Conservation (phyloP, 2,888 invertebrate genomes). For the Prosopocoilus inquinatus region DNA sequence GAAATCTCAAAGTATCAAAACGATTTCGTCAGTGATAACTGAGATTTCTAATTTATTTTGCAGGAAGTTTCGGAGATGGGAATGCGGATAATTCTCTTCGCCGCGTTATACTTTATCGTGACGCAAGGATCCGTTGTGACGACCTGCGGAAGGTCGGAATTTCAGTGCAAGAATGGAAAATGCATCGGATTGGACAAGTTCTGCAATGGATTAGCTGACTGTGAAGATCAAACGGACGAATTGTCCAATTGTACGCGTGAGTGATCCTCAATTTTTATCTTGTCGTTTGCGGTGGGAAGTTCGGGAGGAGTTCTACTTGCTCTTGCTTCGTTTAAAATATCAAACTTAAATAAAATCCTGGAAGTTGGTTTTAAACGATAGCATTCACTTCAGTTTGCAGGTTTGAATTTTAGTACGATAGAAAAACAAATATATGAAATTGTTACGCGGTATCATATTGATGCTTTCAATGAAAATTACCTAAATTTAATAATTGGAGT, state of each 20-base stretch:
- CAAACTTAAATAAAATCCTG: neutral
- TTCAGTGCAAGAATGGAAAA: slow-evolving; percentile 52
- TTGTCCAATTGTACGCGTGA: slow-evolving; percentile 74
- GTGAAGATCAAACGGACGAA: slow-evolving; percentile 77
- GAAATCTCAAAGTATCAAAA: too few relatives aligned
- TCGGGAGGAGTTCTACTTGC: neutral
- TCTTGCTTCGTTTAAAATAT: neutral
- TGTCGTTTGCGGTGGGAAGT: too few relatives aligned
- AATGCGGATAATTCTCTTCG: slow-evolving; percentile 1
- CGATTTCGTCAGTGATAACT: too few relatives aligned
- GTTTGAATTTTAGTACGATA: too few relatives aligned
- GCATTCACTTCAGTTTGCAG: neutral
- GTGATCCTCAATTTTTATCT: slow-evolving; percentile 42
- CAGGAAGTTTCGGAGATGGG: neutral
- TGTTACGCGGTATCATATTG: too few relatives aligned
- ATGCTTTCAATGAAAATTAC: too few relatives aligned
- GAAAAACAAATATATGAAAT: too few relatives aligned
- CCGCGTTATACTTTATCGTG: neutral
- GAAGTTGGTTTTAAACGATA: neutral
- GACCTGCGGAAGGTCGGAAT: slow-evolving; percentile 50
- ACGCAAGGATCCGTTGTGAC: neutral
- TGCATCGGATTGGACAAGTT: slow-evolving; percentile 73
- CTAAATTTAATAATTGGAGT: too few relatives aligned
- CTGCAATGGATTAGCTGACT: slow-evolving; percentile 76
- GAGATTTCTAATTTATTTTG: neutral